Evolutionary conservation across 2,888 invertebrate genomes (phyloP), one percentile per base, ranked within the genome.

Genomic region (Anthophora plumipes): DNA sequence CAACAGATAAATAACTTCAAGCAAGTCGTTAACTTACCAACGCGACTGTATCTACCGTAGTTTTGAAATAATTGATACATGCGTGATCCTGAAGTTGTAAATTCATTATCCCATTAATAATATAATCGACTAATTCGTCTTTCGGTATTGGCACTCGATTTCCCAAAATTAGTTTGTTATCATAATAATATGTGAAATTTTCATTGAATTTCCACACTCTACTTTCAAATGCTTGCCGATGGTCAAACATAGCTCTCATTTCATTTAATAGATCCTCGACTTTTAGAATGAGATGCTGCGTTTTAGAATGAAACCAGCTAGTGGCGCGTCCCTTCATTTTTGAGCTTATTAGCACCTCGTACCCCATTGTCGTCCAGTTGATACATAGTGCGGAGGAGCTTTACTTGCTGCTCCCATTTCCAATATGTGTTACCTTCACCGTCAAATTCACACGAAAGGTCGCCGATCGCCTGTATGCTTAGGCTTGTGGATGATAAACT

Each of bases 61-160:
- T 9, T 7, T 43, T 31, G 22, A 68, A 54, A 0, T 60, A 37
- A 20, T 14, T 14, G 14, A 68, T 61, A 2, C 74, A 43, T 0
- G 54, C 68, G 7, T 68, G 67, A 43, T 61, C 37, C 3, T 20
- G 60, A 0, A 61, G 20, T 4, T 3, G 41, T 11, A 14, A 0
- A 11, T 74, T 54, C 0, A 61, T 43, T 1, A 74, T 54, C 0
- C 67, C 68, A 8, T 67, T 68, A 12, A 74, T 74, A 0, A 55
- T 0, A 20, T 54, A 60, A 1, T 68, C 74, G 1, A 74, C 37
- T 5, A 74, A 1, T 22, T 74, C 68, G 0, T 37, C 37, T 0
- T 43, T 14, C 0, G 43, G n/a, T 5, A 68, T 63, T 1, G 55
- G 20, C 2, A 75, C 55, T 0, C 20, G 54, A 14, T 75, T 75